Percentiles rank a stretch among this genome's conserved stretches.
These are phyloP conservation scores for Danionella cerebrum DNA, from an alignment of 2,113 vertebrate genomes.

Conservation along the genomic window DNA sequence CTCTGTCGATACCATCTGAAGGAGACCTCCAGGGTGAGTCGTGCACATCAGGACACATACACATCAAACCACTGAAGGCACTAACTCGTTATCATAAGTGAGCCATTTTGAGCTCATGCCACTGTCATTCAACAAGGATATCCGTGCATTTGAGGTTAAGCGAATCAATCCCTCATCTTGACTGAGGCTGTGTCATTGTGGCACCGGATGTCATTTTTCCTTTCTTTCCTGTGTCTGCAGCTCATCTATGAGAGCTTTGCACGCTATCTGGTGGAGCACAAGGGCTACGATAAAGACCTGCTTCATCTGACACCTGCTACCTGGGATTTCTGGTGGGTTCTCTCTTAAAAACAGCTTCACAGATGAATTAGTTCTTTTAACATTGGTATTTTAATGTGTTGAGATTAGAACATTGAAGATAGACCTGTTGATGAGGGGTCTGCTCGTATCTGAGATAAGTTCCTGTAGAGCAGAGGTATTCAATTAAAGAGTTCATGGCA, in stretches of 20 bases:
- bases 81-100: no score
- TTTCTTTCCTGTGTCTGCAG: constrained; percentile 55
- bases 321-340: constrained; percentile 93
- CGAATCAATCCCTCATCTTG: no score
- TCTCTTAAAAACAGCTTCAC: no score
- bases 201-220: not conserved
- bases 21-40: constrained; percentile 81
- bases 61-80: not conserved
- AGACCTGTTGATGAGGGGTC: no score
- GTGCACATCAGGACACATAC: not conserved
- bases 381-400: no score
- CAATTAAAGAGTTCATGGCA: no score
- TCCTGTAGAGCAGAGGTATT: no score
- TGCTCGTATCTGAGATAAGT: no score
- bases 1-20: constrained; percentile 81
- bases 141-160: no score
- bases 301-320: constrained; percentile 74
- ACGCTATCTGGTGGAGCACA: constrained; percentile 80
- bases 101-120: no score
- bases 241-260: constrained; percentile 93
- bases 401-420: no score
- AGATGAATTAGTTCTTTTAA: no score
- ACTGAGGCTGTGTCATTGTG: not conserved
- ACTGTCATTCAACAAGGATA: not conserved
- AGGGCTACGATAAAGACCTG: constrained; percentile 80